Percentiles rank a stretch among this genome's conserved stretches.
These are phyloP conservation scores for Lepidothrix coronata DNA, from an alignment of 2,113 vertebrate species.

Conservation along the genomic window DNA sequence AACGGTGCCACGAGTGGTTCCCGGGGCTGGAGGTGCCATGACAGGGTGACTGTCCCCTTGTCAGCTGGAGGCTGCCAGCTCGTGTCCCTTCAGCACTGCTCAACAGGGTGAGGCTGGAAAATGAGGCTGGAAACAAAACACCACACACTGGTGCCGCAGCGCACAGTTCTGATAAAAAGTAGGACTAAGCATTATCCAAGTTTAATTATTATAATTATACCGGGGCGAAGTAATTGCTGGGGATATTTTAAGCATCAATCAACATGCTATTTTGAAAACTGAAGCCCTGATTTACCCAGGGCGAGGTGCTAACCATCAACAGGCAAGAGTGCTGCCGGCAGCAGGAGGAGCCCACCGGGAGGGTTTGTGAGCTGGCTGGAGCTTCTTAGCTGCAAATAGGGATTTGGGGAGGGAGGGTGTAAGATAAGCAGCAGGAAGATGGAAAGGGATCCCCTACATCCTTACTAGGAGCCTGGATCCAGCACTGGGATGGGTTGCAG, in stretches of 20 bases:
- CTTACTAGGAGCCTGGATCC: not conserved
- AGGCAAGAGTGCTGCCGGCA: not conserved
- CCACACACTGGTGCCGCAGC: not conserved
- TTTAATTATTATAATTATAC: conserved; percentile 57
- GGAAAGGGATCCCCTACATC: not conserved
- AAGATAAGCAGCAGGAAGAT: not conserved
- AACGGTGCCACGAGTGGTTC: rapidly evolving
- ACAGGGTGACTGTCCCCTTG: not conserved
- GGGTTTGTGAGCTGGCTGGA: not conserved
- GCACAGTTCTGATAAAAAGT: conserved; percentile 39
- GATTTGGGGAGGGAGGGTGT: not conserved
- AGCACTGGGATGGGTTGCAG: not conserved
- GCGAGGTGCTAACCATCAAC: not conserved
- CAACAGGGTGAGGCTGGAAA: not conserved
- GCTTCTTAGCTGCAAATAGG: not conserved
- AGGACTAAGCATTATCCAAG: conserved; percentile 41
- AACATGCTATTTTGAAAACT: conserved; percentile 33
- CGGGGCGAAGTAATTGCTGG: conserved; percentile 48
- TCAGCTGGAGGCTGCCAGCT: not conserved
- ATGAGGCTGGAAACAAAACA: conserved; percentile 3
- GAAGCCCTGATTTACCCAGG: conserved; percentile 5
- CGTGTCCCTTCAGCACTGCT: not conserved
- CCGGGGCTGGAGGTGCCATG: rapidly evolving
- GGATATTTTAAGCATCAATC: conserved; percentile 57
- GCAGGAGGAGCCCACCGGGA: not conserved